These are phyloP conservation scores for Coenobita brevimanus DNA, from an alignment of 1,140 invertebrate species.

Conservation along the genomic window DNA sequence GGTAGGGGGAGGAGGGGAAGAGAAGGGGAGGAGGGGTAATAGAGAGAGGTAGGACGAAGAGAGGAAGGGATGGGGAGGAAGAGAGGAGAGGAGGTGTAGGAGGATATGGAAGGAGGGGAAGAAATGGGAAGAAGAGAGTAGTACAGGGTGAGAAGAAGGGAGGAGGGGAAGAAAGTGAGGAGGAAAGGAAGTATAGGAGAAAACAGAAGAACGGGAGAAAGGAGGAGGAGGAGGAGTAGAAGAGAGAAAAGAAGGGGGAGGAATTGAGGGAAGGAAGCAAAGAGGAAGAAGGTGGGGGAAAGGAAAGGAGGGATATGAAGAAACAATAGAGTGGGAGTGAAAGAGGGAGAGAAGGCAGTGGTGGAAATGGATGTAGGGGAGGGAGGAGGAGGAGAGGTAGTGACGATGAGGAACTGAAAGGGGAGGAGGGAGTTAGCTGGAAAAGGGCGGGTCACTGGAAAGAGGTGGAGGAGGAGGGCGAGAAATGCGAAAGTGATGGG, in stretches of 20 bases:
- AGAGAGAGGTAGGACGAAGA: no score
- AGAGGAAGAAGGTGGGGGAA: background rate
- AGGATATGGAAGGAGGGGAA: background rate
- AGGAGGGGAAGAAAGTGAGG: background rate
- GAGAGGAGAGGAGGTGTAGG: background rate
- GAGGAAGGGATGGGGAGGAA: background rate
- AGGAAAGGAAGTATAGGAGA: no score
- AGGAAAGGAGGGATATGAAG: background rate
- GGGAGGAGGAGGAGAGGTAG: background rate
- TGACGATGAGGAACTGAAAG: background rate
- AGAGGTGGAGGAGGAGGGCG: background rate
- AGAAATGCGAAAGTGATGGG: no score
- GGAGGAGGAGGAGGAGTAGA: background rate
- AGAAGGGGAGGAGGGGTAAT: background rate
- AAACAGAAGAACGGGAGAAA: background rate
- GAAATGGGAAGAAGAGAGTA: background rate
- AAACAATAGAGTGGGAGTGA: background rate
- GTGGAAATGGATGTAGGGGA: background rate
- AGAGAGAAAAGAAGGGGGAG: background rate
- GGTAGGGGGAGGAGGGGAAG: background rate
- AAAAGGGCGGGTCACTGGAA: no score
- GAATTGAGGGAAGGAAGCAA: background rate
- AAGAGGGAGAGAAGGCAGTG: constrained; percentile 2
- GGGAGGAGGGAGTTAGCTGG: background rate
- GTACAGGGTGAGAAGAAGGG: background rate